Percentiles rank a stretch among this genome's conserved stretches.
phyloP scores from a whole-genome alignment of 2,113 vertebrate species.

The Myiozetetes cayanensis region DNA sequence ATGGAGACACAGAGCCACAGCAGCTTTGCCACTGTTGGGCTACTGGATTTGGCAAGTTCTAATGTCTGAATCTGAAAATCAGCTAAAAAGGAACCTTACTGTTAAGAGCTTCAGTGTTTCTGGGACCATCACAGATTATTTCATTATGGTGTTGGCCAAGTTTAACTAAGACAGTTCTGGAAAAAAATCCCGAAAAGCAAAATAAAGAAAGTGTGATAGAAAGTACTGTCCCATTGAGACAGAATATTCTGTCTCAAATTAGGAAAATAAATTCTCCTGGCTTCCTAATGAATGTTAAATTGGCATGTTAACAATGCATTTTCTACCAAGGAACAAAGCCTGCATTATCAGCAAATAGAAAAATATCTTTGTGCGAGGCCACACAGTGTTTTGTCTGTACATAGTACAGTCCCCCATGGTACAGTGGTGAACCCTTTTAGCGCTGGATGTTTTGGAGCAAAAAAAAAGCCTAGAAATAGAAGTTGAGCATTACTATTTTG shows the following conservation, averaged over 20 bases:
- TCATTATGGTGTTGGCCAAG: background rate
- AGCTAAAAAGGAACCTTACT: background rate
- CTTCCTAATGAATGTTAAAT: background rate
- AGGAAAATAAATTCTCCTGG: background rate
- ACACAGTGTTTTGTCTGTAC: background rate
- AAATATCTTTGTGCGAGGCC: background rate
- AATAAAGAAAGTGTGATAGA: background rate
- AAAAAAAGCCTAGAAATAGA: background rate
- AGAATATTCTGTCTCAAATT: background rate
- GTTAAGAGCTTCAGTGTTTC: background rate
- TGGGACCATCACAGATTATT: background rate
- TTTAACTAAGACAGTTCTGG: background rate
- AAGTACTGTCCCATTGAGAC: background rate
- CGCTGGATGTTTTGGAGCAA: background rate
- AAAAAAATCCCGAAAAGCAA: background rate
- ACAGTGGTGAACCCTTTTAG: background rate
- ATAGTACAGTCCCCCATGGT: background rate
- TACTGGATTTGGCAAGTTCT: background rate
- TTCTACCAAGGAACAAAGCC: background rate
- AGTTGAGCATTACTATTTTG: background rate
- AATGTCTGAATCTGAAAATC: background rate
- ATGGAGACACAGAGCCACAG: accelerated
- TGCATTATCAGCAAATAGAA: background rate
- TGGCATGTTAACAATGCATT: background rate
- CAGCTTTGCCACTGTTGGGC: background rate